Percentiles rank a stretch among this genome's conserved stretches.
phyloP scores from a whole-genome alignment of 2,113 vertebrate genomes.

The Illadopsis cleaveri region DNA sequence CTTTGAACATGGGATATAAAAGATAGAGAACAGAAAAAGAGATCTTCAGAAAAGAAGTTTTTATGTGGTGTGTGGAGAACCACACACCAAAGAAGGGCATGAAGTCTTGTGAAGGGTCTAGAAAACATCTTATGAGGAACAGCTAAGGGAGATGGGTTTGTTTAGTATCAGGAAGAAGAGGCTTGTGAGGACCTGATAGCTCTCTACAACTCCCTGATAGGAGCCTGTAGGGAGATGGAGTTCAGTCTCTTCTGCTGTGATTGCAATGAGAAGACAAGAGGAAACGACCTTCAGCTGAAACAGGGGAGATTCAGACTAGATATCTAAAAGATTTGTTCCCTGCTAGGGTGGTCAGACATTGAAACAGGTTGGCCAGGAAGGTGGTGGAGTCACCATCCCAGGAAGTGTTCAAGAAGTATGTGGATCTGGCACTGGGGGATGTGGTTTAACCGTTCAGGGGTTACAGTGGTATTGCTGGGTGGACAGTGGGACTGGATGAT shows the following conservation, averaged over 20 bases:
- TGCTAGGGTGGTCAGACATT: neutral
- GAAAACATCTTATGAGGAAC: neutral
- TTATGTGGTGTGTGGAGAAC: neutral
- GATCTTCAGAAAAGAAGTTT: neutral
- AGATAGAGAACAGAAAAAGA: neutral
- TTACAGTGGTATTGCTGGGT: neutral
- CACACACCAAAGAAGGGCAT: neutral
- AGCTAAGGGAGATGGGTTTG: neutral
- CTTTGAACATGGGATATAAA: neutral
- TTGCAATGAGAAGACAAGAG: neutral
- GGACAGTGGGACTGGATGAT: neutral
- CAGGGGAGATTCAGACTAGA: neutral
- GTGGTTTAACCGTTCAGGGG: accelerated
- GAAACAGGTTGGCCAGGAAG: neutral
- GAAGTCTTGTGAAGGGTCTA: neutral
- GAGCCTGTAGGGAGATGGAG: neutral
- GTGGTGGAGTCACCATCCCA: neutral
- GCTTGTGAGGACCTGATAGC: accelerated
- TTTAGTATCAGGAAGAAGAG: neutral
- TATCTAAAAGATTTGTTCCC: neutral
- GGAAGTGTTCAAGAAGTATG: neutral
- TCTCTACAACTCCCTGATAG: neutral
- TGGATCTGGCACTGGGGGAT: neutral
- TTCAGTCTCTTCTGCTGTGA: neutral
- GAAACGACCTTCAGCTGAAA: neutral